Evolutionary conservation across 2,797 vertebrate genomes (phyloP), one percentile per base, ranked within the genome.

Genomic region (Gallinago nigripennis): DNA sequence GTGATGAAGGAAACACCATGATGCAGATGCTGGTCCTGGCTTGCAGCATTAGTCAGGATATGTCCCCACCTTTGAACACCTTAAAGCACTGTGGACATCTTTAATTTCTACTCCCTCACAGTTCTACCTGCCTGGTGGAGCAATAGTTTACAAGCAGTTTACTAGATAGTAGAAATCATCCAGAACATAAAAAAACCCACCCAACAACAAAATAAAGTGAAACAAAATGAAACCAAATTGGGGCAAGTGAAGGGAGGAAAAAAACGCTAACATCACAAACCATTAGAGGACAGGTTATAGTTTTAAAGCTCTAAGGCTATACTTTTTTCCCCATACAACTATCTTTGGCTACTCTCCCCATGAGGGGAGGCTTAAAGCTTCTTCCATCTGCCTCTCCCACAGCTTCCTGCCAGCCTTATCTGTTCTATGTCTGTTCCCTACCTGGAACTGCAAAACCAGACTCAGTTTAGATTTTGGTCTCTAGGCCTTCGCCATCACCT

Each of bases 231-330:
- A 82, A 41, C 2, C 4, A 54, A 79, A 76, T 65, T 25, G 31
- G 11, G 17, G 12, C 0, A 1, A 65, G 4, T 2, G 0, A 7
- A 54, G 10, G 15, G 17, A 58, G 5, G 1, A 46, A 82, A 60
- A 65, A 77, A 1, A 0, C 8, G 78, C 4, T 5, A 61, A 4
- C 13, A 57, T 2, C 15, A 50, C 57, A 37, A 71, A 43, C 14
- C 64, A 30, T 41, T 30, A 56, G 87, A 86, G 16, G 39, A 14
- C 30, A 64, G 13, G 5, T 80, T 83, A 12, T 12, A 46, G 39
- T 76, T 90, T 87, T 63, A 88, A 82, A 84, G 6, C 5, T 54
- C 12, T 21, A 50, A 23, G 50, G 50, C 15, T 20, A 3, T 33
- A 16, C 82, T 65, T 75, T 80, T 31, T 63, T 24, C 11, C 27